Evolutionary conservation across 2,797 vertebrate genomes (phyloP).

Genomic region (Myotis findleyi): DNA sequence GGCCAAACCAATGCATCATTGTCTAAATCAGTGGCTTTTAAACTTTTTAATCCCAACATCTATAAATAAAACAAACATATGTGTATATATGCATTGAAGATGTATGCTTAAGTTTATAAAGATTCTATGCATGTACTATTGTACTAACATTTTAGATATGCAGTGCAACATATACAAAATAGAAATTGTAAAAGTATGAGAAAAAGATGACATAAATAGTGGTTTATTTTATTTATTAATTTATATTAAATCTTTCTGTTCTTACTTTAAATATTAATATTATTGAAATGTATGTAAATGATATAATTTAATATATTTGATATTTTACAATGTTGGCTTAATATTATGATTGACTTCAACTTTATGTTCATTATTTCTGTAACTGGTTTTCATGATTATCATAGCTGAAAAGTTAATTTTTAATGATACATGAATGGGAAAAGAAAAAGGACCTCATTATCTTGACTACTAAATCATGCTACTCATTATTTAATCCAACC

Average conservation of each 20-base stretch:
- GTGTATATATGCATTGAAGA: not conserved
- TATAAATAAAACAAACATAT: not conserved
- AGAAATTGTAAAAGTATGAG: not conserved
- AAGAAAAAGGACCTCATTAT: conserved; percentile 1
- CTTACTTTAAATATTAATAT: conserved; percentile 34
- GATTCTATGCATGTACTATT: not conserved
- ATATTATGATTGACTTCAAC: not conserved
- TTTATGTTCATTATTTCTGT: conserved; percentile 15
- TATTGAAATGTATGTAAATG: not conserved
- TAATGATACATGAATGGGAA: not conserved
- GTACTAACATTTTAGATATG: not conserved
- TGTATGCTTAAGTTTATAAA: not conserved
- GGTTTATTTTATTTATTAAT: conserved; percentile 17
- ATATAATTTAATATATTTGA: conserved; percentile 20
- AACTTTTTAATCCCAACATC: not conserved
- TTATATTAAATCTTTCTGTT: conserved; percentile 21
- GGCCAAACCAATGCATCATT: not conserved
- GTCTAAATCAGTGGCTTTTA: not conserved
- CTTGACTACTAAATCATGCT: not conserved
- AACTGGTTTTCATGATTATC: conserved; percentile 5
- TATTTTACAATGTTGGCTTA: conserved; percentile 7
- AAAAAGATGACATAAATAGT: not conserved
- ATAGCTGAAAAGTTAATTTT: conserved; percentile 21
- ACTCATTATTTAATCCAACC: not conserved
- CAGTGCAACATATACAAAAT: not conserved